Conservation (phyloP, 2,888 invertebrate genomes). For the Polymixis lichenea region DNA sequence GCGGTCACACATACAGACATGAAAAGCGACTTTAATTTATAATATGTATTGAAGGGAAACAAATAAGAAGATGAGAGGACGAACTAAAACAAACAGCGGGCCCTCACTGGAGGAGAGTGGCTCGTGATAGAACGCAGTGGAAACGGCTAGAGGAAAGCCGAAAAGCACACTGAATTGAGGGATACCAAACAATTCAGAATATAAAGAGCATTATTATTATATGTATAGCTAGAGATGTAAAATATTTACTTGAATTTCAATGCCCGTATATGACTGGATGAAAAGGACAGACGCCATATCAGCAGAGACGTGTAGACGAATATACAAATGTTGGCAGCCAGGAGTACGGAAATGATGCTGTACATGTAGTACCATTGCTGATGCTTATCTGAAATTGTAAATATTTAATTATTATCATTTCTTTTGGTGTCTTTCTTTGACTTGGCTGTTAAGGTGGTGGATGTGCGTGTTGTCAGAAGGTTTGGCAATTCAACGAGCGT, state of each 20-base stretch:
- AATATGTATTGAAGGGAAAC: neutral
- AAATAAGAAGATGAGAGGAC: no score
- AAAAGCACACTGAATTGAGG: no score
- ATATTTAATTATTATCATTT: neutral
- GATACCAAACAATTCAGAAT: no score
- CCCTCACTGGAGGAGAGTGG: no score
- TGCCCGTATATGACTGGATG: slow-evolving; percentile 84
- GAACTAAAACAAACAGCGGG: no score
- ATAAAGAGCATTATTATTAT: no score
- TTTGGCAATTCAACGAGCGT: no score
- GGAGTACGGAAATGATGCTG: slow-evolving; percentile 91
- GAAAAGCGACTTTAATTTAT: neutral
- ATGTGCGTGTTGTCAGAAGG: no score
- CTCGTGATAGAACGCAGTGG: no score
- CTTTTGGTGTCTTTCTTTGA: neutral
- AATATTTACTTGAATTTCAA: slow-evolving; percentile 89
- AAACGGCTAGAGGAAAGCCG: no score
- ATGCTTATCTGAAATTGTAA: slow-evolving; percentile 81
- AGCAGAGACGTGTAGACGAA: slow-evolving; percentile 90
- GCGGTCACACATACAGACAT: neutral
- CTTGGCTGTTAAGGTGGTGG: no score
- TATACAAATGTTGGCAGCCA: slow-evolving; percentile 90
- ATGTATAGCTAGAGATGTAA: neutral
- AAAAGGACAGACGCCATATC: slow-evolving; percentile 89
- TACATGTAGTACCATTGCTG: slow-evolving; percentile 92